These are phyloP conservation scores for Pithys albifrons DNA, from an alignment of 2,113 vertebrate species.

Conservation along the genomic window DNA sequence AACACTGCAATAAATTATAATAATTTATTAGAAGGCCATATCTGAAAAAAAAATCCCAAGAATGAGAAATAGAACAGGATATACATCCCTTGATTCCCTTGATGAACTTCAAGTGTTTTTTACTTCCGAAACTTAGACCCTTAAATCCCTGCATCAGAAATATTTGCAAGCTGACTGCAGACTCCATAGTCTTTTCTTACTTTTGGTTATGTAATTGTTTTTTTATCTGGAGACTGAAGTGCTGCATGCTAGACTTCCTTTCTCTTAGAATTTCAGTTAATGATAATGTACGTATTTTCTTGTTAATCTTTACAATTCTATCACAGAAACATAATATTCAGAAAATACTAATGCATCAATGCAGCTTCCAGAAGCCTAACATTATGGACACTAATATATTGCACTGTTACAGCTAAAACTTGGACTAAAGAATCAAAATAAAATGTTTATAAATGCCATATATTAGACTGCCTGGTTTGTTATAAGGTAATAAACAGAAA, in stretches of 20 bases:
- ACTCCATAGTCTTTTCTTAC: background rate
- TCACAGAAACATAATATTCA: constrained; percentile 19
- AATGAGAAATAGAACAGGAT: background rate
- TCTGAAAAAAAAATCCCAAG: background rate
- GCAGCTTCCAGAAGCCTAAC: background rate
- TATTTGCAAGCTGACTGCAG: background rate
- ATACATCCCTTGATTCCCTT: background rate
- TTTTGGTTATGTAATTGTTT: background rate
- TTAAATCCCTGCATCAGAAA: constrained; percentile 6
- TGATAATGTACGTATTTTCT: background rate
- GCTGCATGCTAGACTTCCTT: background rate
- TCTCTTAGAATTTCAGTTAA: background rate
- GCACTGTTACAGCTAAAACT: background rate
- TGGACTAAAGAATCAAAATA: background rate
- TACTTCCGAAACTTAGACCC: background rate
- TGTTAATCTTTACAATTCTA: background rate
- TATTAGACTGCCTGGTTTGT: background rate
- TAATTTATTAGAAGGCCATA: background rate
- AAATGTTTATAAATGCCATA: constrained; percentile 37
- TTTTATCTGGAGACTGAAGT: background rate
- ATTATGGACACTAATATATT: background rate
- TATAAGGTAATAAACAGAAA: constrained; percentile 57
- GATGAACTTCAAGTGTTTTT: background rate
- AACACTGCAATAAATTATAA: background rate
- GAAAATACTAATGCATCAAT: background rate